Evolutionary conservation across 23 tunicate species (phyloP).

Genomic region (Halocynthia roretzi): DNA sequence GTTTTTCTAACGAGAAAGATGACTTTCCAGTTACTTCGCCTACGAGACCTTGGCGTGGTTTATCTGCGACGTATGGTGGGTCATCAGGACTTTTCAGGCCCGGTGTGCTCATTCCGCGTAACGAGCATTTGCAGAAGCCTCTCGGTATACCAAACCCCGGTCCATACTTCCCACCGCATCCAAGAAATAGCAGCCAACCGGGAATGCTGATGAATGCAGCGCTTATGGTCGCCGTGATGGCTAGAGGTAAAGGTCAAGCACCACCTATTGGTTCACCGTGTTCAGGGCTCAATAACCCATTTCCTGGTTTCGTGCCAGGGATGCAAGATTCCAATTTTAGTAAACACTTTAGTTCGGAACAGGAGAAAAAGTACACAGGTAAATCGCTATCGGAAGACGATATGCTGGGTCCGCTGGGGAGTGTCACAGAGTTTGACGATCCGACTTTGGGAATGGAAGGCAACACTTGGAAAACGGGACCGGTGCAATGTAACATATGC

Average conservation of each 20-base stretch:
- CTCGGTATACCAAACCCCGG: neutral
- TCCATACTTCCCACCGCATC: conserved; percentile 24
- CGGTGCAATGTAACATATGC: conserved; percentile 86
- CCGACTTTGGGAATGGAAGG: conserved; percentile 89
- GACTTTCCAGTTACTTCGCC: too few relatives aligned
- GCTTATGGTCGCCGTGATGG: conserved; percentile 41
- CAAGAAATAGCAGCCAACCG: neutral
- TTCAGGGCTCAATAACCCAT: neutral
- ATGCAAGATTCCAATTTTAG: neutral
- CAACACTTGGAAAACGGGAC: conserved; percentile 91
- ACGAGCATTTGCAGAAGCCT: neutral
- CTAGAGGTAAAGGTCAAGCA: conserved; percentile 10
- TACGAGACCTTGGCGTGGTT: too few relatives aligned
- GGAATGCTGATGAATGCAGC: conserved; percentile 26
- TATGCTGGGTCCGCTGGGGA: conserved; percentile 5
- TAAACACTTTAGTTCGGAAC: neutral
- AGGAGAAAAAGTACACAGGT: too few relatives aligned
- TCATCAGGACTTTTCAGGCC: too few relatives aligned
- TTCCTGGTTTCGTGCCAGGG: neutral
- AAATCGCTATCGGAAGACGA: conserved; percentile 1
- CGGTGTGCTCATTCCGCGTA: too few relatives aligned
- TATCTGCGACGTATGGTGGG: too few relatives aligned
- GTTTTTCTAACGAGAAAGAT: too few relatives aligned
- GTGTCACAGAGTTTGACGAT: conserved; percentile 86
- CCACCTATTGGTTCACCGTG: neutral